These are phyloP conservation scores for Platyrinchus mystaceus DNA, from an alignment of 2,797 vertebrate genomes.

Conservation along the genomic window DNA sequence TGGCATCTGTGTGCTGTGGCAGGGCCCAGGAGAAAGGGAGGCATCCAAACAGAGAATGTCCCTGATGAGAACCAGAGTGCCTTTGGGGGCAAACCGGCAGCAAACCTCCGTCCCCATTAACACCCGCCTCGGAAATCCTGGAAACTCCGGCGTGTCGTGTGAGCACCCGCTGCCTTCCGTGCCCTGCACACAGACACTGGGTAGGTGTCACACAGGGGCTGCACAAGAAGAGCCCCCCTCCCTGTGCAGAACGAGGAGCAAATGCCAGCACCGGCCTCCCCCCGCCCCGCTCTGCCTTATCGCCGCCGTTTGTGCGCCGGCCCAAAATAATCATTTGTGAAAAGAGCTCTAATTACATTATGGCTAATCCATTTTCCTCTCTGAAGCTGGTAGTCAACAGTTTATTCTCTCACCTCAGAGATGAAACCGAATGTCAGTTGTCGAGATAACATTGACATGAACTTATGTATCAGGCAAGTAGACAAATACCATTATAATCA, in stretches of 20 bases:
- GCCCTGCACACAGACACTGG: background rate
- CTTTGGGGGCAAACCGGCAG: accelerated
- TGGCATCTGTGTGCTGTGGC: background rate
- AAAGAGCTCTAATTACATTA: slow-evolving; percentile 59
- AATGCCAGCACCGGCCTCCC: background rate
- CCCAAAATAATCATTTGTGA: slow-evolving; percentile 54
- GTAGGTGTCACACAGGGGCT: background rate
- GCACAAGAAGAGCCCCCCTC: background rate
- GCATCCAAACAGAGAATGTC: accelerated
- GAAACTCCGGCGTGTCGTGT: accelerated
- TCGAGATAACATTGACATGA: slow-evolving; percentile 76
- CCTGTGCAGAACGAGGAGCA: background rate
- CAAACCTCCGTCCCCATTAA: background rate
- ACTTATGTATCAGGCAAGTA: slow-evolving; percentile 70
- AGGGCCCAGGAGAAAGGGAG: background rate
- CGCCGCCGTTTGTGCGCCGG: background rate
- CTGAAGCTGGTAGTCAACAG: slow-evolving; percentile 73
- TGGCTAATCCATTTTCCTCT: slow-evolving; percentile 65
- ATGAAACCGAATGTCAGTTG: slow-evolving; percentile 72
- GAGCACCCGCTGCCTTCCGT: background rate
- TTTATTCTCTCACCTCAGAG: slow-evolving; percentile 76
- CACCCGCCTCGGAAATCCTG: accelerated
- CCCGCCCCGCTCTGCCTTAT: slow-evolving; percentile 17
- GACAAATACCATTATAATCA: slow-evolving; percentile 75
- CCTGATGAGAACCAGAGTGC: accelerated